Evolutionary conservation across 2,888 invertebrate genomes (phyloP), one percentile per base, ranked within the genome.

Genomic region (Oxytorus armatus): DNA sequence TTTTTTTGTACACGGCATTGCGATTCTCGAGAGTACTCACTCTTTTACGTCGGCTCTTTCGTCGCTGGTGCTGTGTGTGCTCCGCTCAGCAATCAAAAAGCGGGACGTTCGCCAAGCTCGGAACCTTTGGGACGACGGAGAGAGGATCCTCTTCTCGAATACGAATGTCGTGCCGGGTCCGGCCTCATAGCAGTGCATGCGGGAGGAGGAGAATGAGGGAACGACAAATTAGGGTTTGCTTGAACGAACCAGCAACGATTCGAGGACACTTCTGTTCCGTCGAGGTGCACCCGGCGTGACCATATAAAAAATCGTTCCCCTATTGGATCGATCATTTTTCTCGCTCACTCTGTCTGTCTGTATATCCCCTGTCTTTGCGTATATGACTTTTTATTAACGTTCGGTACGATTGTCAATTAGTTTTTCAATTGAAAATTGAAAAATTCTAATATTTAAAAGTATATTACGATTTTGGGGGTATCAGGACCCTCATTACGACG

Each of bases 101-200:
- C 81, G 82, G 86, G 85, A 87, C 81, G 83, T 55, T 84, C 68
- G 80, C 80, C 80, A 77, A 77, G 57, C 68, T 53, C 25, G 11
- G 7, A 1, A 53, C 42, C 21, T 23, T 59, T 42, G 16, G 21
- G 59, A 49, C 18, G 47, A 47, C 16, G 14, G 53, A 51, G 21
- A 39, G 23, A 29, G 49, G 63, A 74, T 66, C 33, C 55, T 75
- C 75, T 49, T 75, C 51, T 61, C 59, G 68, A 74, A 81, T 81
- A 70, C 81, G 70, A 79, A 81, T 74, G 73, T 66, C 66, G 36
- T 25, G n/a, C n/a, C 72, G 21, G n/a, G 57, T 57, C 57, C 72
- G 42, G 29, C 25, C 18, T 42, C 25, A 14, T 5, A 39, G 39
- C n/a, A n/a, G n/a, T n/a, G n/a, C n/a, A n/a, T n/a, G n/a, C n/a